phyloP scores from a whole-genome alignment of 2,888 invertebrate species.

The Pediacus dermestoides region DNA sequence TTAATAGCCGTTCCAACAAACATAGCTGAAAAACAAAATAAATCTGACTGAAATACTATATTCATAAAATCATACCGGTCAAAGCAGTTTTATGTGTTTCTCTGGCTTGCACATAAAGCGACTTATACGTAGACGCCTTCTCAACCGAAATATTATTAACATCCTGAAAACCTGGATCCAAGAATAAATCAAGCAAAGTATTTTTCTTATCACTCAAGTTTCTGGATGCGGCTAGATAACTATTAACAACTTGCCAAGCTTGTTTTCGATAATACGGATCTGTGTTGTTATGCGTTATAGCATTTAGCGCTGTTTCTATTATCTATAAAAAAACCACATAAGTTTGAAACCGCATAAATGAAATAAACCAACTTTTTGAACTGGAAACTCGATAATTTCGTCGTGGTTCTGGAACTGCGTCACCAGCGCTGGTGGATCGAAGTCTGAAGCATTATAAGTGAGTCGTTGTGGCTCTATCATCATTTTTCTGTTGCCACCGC shows the following conservation, averaged over 20 bases:
- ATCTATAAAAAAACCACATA: slow-evolving; percentile 46
- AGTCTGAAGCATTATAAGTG: slow-evolving; percentile 81
- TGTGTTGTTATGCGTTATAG: slow-evolving; percentile 80
- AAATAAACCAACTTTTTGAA: slow-evolving; percentile 65
- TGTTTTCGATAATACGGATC: slow-evolving; percentile 90
- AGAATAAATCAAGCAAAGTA: slow-evolving; percentile 76
- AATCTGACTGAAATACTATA: too few species aligned
- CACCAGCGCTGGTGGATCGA: slow-evolving; percentile 78
- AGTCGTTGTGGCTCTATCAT: slow-evolving; percentile 94
- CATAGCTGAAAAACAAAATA: slow-evolving; percentile 61
- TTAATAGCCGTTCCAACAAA: slow-evolving; percentile 94
- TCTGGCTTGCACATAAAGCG: slow-evolving; percentile 73
- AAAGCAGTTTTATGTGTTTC: slow-evolving; percentile 88
- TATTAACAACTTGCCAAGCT: slow-evolving; percentile 91
- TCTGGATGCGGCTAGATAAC: slow-evolving; percentile 83
- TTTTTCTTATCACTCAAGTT: slow-evolving; percentile 68
- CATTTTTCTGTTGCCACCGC: slow-evolving; percentile 97
- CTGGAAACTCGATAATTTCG: slow-evolving; percentile 77
- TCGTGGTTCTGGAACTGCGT: slow-evolving; percentile 83
- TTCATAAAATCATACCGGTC: slow-evolving; percentile 52
- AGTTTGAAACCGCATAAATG: neutral
- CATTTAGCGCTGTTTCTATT: slow-evolving; percentile 84
- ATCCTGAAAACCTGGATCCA: slow-evolving; percentile 72
- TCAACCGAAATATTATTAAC: slow-evolving; percentile 64
- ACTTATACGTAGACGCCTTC: slow-evolving; percentile 75